Conservation (phyloP, 2,888 invertebrate genomes). For the Anaspis maculata region DNA sequence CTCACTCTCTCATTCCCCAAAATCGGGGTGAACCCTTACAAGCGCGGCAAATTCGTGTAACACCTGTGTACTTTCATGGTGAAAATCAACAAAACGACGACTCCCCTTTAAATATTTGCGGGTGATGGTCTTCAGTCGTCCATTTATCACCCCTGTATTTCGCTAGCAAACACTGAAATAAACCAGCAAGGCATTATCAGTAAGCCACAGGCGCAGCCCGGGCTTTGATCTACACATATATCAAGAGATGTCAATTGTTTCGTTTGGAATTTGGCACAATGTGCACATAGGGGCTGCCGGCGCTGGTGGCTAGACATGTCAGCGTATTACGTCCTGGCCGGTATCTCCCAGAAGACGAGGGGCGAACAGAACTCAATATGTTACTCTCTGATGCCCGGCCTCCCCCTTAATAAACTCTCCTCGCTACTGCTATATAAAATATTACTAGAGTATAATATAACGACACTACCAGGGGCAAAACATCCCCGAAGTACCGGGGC, state of each 20-base stretch:
- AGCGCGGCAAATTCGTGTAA: too few species aligned
- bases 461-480: conserved; percentile 28
- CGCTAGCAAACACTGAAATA: conserved; percentile 19
- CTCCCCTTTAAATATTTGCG: too few species aligned
- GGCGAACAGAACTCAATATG: conserved; percentile 26
- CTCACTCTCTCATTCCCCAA: too few species aligned
- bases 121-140: conserved; percentile 2
- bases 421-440: conserved; percentile 30
- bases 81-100: too few species aligned
- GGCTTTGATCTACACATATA: conserved; percentile 20
- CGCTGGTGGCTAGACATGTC: not conserved
- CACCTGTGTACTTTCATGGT: too few species aligned
- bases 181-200: conserved; percentile 24
- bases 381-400: too few species aligned
- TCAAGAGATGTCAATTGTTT: conserved; percentile 25
- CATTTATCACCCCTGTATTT: conserved; percentile 12
- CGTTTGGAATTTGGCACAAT: conserved; percentile 16
- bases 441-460: conserved; percentile 32
- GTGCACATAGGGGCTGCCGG: conserved; percentile 2
- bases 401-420: conserved; percentile 24
- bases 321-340: conserved; percentile 6
- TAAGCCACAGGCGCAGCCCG: conserved; percentile 20
- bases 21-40: too few species aligned
- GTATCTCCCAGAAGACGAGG: conserved; percentile 17
- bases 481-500: conserved; percentile 26